Percentiles rank a stretch among this genome's conserved stretches.
Conservation (phyloP, 2,888 invertebrate genomes). For the Panopea generosa region DNA sequence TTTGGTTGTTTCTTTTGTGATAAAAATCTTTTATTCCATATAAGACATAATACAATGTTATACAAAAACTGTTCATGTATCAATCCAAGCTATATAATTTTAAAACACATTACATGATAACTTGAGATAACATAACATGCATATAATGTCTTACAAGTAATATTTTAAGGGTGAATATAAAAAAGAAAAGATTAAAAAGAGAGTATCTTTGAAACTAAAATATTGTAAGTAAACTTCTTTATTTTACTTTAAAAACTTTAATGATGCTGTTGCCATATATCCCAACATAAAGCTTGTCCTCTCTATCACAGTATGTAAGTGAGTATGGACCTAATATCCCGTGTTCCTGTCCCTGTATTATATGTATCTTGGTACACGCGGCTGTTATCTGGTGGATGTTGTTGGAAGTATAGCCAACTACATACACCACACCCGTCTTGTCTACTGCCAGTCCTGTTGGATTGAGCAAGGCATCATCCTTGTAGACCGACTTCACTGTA, state of each 20-base stretch:
- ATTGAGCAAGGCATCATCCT: background rate
- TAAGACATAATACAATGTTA: too few relatives aligned
- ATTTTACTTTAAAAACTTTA: background rate
- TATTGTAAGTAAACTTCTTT: too few relatives aligned
- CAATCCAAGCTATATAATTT: too few relatives aligned
- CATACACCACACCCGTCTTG: background rate
- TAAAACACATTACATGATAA: too few relatives aligned
- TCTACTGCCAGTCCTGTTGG: background rate
- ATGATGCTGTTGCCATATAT: background rate
- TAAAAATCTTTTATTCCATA: too few relatives aligned
- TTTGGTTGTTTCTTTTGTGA: too few relatives aligned
- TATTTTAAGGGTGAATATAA: too few relatives aligned
- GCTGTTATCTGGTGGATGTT: constrained; percentile 2
- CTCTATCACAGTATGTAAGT: background rate
- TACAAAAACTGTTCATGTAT: too few relatives aligned
- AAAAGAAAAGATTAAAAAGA: too few relatives aligned
- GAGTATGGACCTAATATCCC: background rate
- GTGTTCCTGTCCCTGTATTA: background rate
- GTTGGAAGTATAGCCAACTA: background rate
- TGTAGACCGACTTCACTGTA: constrained; percentile 1
- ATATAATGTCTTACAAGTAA: too few relatives aligned
- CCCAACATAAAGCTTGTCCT: constrained; percentile 2
- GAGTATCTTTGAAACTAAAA: too few relatives aligned
- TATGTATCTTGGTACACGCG: constrained; percentile 1
- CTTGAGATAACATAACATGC: too few relatives aligned